These are phyloP conservation scores for Glandiceps talaboti DNA, from an alignment of 53 echinoderm and acorn worm genomes.

Conservation along the genomic window DNA sequence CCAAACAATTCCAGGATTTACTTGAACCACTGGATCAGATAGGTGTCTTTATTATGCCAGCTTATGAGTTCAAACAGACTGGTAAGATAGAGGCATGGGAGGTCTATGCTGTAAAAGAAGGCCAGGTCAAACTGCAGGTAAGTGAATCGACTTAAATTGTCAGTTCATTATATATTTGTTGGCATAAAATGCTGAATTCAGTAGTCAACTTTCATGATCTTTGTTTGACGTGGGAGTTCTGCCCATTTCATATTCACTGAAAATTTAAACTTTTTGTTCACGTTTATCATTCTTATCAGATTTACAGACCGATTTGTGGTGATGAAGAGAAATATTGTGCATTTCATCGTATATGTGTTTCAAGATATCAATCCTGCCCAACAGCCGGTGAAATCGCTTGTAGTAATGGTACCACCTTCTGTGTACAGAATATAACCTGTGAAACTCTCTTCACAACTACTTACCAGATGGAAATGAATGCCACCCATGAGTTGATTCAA, in stretches of 20 bases:
- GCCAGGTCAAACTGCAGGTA: slow-evolving; percentile 59
- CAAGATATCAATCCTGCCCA: slow-evolving; percentile 37
- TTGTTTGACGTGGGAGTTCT: too few relatives aligned
- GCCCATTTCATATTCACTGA: too few relatives aligned
- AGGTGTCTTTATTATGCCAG: slow-evolving; percentile 44
- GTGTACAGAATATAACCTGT: slow-evolving; percentile 30
- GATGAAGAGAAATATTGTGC: slow-evolving; percentile 46
- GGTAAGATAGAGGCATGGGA: slow-evolving; percentile 69
- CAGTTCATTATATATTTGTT: too few relatives aligned
- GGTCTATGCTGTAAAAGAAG: slow-evolving; percentile 44
- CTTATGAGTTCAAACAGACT: slow-evolving; percentile 22
- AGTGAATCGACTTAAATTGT: too few relatives aligned
- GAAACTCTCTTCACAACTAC: slow-evolving; percentile 37
- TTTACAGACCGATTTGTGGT: slow-evolving; percentile 50
- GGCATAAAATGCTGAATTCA: too few relatives aligned
- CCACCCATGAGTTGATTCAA: not conserved
- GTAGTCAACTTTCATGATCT: too few relatives aligned
- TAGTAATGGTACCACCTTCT: slow-evolving; percentile 33
- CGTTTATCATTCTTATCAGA: too few relatives aligned
- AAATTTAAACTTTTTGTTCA: too few relatives aligned
- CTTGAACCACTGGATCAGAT: slow-evolving; percentile 22
- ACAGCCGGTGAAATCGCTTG: slow-evolving; percentile 40
- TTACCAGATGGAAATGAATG: slow-evolving; percentile 18
- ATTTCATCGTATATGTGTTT: slow-evolving; percentile 43
- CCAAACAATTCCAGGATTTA: not conserved